These are phyloP conservation scores for Physocephala rufipes DNA, from an alignment of 2,888 invertebrate species.

Conservation along the genomic window DNA sequence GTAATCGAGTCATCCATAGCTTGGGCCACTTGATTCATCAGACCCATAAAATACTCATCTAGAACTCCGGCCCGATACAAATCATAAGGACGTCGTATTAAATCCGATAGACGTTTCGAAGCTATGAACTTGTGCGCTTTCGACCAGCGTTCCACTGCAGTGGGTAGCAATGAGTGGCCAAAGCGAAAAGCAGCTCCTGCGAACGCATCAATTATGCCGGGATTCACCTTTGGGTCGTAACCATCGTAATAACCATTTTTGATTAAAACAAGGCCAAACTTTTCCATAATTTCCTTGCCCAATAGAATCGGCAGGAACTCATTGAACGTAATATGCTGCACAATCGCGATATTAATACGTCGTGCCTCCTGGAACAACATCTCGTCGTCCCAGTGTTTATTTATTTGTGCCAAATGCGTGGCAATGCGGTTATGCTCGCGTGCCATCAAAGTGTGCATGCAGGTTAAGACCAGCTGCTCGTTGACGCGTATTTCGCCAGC, in stretches of 20 bases:
- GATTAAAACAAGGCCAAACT: slow-evolving; percentile 83
- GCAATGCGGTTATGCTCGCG: slow-evolving; percentile 91
- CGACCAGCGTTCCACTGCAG: slow-evolving; percentile 92
- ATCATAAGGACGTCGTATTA: slow-evolving; percentile 89
- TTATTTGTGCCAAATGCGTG: slow-evolving; percentile 77
- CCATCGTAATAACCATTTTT: slow-evolving; percentile 74
- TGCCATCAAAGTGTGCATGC: slow-evolving; percentile 92
- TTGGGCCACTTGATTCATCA: slow-evolving; percentile 93
- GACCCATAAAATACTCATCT: slow-evolving; percentile 91
- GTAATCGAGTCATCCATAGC: slow-evolving; percentile 96
- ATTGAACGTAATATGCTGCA: slow-evolving; percentile 90
- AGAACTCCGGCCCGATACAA: slow-evolving; percentile 89
- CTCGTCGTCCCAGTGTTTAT: slow-evolving; percentile 95
- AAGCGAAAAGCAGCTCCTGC: slow-evolving; percentile 93
- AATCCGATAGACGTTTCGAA: slow-evolving; percentile 86
- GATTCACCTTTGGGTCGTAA: slow-evolving; percentile 85
- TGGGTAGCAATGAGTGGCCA: slow-evolving; percentile 89
- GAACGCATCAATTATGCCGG: slow-evolving; percentile 88
- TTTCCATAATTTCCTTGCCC: slow-evolving; percentile 91
- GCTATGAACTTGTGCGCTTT: slow-evolving; percentile 95
- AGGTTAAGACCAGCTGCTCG: slow-evolving; percentile 87
- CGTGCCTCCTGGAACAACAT: slow-evolving; percentile 88
- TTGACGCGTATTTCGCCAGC: slow-evolving; percentile 93
- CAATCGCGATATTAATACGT: slow-evolving; percentile 84
- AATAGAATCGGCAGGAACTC: slow-evolving; percentile 89